Base-by-base conservation (phyloP, 2,113 vertebrate species). In the Anolis sagrei region DNA sequence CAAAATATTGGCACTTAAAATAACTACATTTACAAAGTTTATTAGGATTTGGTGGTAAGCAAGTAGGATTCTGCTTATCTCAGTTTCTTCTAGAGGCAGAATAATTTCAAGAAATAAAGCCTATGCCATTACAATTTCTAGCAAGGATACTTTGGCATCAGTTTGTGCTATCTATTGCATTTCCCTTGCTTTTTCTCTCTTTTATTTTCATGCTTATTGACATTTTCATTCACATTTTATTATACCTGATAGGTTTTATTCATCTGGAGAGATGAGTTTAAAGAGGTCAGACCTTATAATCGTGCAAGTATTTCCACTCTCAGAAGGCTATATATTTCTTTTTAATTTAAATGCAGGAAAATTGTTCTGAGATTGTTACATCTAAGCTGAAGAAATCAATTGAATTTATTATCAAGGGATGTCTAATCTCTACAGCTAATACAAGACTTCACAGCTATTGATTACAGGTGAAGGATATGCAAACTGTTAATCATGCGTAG, bases 381-480 rank as follows among this genome's bases (percentile, higher is more conserved):
- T 91, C 93, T 94, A 95, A 97, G 89, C 92, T 93, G 89, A 91
- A 89, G 49, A 92, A 96, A 98, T 98, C 97, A 88, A 96, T 97
- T 86, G 93, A 96, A 97, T 97, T 98, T 97, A 96, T 98, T 97
- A 96, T 95, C 93, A 94, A 88, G 93, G 84, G 89, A 95, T 94
- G 85, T 95, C 93, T 97, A 96, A 97, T 97, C 95, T 97, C 92
- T 93, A 94, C 95, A 95, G 89, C 93, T 95, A 96, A 97, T 96
- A 95, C 84, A 92, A 95, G 92, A 93, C 91, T 96, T 96, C 83
- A 86, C 92, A 90, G 83, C 89, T 97, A 98, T 97, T 97, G 97
- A 98, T 97, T 97, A 92, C 91, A 89, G 89, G 89, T 93, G 95
- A 96, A 95, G 94, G 95, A 94, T 95, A 89, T 73, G 89, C 93